Base-by-base conservation (phyloP, 2,113 vertebrate species). In the Myocastor coypus region DNA sequence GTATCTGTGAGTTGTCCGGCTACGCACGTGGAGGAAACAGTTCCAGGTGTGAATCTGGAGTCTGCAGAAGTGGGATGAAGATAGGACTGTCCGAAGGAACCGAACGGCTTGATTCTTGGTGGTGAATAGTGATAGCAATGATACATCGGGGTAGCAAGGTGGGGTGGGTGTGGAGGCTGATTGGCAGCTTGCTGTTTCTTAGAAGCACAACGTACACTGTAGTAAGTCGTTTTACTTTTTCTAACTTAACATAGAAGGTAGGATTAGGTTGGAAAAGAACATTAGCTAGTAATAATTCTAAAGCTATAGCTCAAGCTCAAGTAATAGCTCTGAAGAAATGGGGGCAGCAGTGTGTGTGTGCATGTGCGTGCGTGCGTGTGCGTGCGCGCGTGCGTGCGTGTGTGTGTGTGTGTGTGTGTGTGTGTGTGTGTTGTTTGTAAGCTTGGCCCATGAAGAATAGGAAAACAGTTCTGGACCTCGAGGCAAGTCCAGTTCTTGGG, bases 401-500 rank as follows among this genome's bases (percentile, higher is more conserved):
- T 52, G 52, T 52, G 52, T 52, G 52, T 52, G 52, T 52, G 52
- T 52, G 52, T 52, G 52, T 52, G 52, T 52, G 52, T 52, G 5
- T 52, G 89, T 63, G 42, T 52, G 52, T 52, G 52, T 55, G 86
- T 34, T 40, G 26, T 89, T 82, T 55, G 63, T 20, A 90, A 95
- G 68, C 20, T 87, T 89, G 82, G 75, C 75, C n/a, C 4, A 3
- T 24, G 30, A 81, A 68, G 69, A 90, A 75, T 61, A 61, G 50
- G 91, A 82, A 28, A 80, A 50, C n/a, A n/a, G 19, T 82, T 88
- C 57, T 0, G 71, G 5, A 40, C 26, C 63, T 90, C 7, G 50
- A 75, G 96, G 91, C 81, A 40, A 83, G 55, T 81, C 69, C 75
- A 87, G 92, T 68, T 84, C 57, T 46, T 73, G 22, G 61, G 5